These are phyloP conservation scores for Eupithecia pulchellata DNA, from an alignment of 2,888 invertebrate genomes.

Conservation along the genomic window DNA sequence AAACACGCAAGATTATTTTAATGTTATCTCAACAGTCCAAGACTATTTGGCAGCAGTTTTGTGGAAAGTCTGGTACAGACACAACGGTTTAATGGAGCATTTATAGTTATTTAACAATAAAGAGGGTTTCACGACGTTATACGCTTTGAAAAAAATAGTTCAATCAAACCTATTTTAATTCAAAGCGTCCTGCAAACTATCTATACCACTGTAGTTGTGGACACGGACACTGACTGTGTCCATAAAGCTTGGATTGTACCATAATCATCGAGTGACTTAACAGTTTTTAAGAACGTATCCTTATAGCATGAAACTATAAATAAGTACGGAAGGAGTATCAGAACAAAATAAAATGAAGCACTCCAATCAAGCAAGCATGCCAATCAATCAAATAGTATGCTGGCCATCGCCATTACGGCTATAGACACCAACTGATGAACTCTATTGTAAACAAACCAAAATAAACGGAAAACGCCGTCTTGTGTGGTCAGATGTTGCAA, in stretches of 20 bases:
- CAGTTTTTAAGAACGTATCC: neutral
- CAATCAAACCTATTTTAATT: neutral
- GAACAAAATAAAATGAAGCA: no score
- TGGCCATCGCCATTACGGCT: no score
- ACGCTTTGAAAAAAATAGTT: neutral
- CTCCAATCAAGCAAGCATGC: no score
- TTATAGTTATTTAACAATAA: neutral
- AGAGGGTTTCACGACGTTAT: neutral
- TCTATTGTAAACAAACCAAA: no score
- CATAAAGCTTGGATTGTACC: neutral
- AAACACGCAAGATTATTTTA: constrained; percentile 18
- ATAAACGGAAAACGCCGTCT: no score
- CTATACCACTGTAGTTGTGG: neutral
- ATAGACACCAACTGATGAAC: no score
- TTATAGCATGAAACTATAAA: no score
- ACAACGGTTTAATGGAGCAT: constrained; percentile 4
- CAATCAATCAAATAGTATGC: no score
- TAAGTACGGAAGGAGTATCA: no score
- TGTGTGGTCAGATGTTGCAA: no score
- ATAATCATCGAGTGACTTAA: neutral
- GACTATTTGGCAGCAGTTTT: constrained; percentile 22
- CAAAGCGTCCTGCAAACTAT: neutral
- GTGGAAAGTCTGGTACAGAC: constrained; percentile 7
- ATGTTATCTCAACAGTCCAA: constrained; percentile 23
- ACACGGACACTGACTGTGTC: neutral